phyloP scores from a whole-genome alignment of 2,888 invertebrate species.

The Melieria picta region DNA sequence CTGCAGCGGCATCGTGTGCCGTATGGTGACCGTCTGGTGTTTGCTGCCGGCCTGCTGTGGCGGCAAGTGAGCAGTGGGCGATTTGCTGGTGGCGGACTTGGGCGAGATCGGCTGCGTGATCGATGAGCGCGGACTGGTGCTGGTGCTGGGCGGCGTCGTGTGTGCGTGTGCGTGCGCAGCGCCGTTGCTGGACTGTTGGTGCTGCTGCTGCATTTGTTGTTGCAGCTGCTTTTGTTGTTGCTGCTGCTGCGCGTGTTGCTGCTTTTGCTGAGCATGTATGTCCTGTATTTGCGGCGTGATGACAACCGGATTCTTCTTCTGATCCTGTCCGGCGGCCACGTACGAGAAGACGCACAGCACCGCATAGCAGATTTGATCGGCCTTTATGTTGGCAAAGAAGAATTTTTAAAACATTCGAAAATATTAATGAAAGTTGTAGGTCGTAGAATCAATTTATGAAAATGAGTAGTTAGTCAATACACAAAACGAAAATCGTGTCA shows the following conservation, averaged over 20 bases:
- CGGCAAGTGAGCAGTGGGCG: conserved; percentile 40
- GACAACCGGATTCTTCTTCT: conserved; percentile 69
- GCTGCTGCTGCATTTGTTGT: conserved; percentile 46
- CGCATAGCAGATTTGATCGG: conserved; percentile 99
- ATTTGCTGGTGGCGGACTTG: conserved; percentile 26
- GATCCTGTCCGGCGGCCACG: conserved; percentile 91
- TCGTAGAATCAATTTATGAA: too few species aligned
- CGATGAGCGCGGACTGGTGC: conserved; percentile 9
- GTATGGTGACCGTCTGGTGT: conserved; percentile 58
- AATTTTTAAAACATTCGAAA: not conserved
- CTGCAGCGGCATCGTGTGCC: conserved; percentile 63
- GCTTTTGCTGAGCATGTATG: conserved; percentile 63
- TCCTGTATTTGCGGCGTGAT: conserved; percentile 64
- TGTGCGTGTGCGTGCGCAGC: conserved; percentile 3
- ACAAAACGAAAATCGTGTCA: too few species aligned
- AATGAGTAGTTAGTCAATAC: too few species aligned
- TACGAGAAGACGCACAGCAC: conserved; percentile 99
- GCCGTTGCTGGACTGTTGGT: conserved; percentile 29
- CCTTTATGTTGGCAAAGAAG: conserved; percentile 70
- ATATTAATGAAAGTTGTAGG: too few species aligned
- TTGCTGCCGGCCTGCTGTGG: conserved; percentile 44
- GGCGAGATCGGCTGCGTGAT: conserved; percentile 15
- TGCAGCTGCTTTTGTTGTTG: conserved; percentile 54
- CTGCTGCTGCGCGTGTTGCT: conserved; percentile 50
- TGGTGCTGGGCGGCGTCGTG: not conserved